A percentile compares a stretch with the other conserved stretches of the same genome.
These are phyloP conservation scores for Pipistrellus pipistrellus DNA, from an alignment of 2,797 vertebrate genomes.

Conservation along the genomic window DNA sequence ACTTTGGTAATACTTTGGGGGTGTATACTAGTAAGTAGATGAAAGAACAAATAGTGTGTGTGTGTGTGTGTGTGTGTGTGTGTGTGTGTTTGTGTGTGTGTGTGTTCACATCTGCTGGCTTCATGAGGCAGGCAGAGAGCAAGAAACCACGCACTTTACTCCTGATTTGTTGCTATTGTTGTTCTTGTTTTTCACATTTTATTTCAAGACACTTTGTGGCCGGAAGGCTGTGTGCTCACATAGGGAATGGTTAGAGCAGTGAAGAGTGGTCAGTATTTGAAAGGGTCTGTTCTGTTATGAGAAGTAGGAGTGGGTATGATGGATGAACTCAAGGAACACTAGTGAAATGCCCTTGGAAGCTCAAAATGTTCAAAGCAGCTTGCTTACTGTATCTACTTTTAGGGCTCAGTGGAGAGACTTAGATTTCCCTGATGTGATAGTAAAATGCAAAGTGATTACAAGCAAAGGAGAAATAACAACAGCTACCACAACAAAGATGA, in stretches of 20 bases:
- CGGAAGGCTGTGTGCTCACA: background rate
- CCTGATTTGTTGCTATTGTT: background rate
- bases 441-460: conserved; percentile 57
- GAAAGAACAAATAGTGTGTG: too few species aligned
- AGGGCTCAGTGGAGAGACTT: background rate
- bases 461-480: conserved; percentile 63
- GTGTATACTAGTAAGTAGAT: background rate
- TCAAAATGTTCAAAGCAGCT: background rate
- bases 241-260: background rate
- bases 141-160: background rate
- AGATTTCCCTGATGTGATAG: background rate
- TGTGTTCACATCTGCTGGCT: background rate
- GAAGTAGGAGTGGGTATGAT: background rate
- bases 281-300: background rate
- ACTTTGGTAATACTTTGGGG: background rate
- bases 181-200: background rate
- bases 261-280: conserved; percentile 26
- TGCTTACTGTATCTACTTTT: background rate
- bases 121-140: background rate
- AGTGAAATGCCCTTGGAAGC: conserved; percentile 17
- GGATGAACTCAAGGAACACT: background rate
- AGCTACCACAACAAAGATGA: conserved; percentile 32
- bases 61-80: background rate
- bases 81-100: background rate
- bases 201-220: conserved; percentile 36